These are phyloP conservation scores for Tauraco erythrolophus DNA, from an alignment of 2,113 vertebrate species.

Conservation along the genomic window DNA sequence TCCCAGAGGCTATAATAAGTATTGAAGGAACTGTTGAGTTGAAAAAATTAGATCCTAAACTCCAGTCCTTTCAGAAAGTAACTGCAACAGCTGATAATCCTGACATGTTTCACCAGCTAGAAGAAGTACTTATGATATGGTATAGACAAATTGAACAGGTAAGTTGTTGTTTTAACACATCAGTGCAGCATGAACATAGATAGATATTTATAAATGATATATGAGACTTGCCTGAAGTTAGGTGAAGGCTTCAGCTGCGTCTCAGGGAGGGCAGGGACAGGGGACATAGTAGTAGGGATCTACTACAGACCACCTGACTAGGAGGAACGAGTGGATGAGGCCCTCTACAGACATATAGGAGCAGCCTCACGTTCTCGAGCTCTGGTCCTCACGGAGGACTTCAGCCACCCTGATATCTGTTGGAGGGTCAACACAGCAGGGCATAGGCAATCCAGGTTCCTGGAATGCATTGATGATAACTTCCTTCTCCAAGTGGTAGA, in stretches of 20 bases:
- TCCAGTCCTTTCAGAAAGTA: constrained; percentile 77
- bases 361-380: too few species aligned
- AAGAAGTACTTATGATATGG: constrained; percentile 83
- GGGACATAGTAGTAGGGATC: too few species aligned
- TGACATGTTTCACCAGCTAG: constrained; percentile 78
- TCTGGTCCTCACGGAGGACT: too few species aligned
- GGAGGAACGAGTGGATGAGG: too few species aligned
- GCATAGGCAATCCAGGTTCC: too few species aligned
- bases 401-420: too few species aligned
- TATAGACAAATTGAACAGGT: constrained; percentile 86
- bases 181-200: background rate
- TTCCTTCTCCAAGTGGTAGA: too few species aligned
- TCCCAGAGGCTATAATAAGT: constrained; percentile 75
- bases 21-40: constrained; percentile 79
- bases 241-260: background rate
- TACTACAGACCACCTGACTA: too few species aligned
- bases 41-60: constrained; percentile 70
- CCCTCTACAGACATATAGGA: too few species aligned
- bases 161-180: background rate
- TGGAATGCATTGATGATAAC: too few species aligned
- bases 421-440: too few species aligned
- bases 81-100: constrained; percentile 74
- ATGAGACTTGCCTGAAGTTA: background rate
- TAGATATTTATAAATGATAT: background rate
- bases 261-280: too few species aligned